Conservation (phyloP, 2,797 vertebrate genomes). For the Tokudaia muenninki region DNA sequence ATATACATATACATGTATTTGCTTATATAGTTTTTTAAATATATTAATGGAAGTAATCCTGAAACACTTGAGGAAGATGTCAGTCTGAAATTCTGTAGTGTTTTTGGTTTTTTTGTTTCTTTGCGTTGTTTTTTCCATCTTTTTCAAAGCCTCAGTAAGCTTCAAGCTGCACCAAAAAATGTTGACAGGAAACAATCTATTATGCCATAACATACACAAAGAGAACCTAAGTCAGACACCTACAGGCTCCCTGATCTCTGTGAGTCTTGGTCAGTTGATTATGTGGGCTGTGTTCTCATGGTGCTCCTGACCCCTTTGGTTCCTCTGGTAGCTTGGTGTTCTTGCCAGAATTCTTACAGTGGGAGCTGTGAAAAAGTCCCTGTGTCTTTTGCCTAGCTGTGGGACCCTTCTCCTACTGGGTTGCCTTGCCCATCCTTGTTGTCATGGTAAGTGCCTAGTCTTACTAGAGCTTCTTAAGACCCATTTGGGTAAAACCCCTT, state of each 20-base stretch:
- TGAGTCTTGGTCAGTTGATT: not conserved
- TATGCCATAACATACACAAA: not conserved
- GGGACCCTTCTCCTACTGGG: not conserved
- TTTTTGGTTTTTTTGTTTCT: not conserved
- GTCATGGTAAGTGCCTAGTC: not conserved
- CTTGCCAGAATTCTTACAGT: not conserved
- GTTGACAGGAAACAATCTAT: not conserved
- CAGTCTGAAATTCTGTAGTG: not conserved
- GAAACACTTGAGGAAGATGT: not conserved
- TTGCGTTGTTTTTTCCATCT: not conserved
- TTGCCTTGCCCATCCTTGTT: not conserved
- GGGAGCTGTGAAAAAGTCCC: not conserved
- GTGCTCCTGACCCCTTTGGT: not conserved
- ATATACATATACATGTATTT: too few relatives aligned
- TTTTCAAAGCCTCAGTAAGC: not conserved
- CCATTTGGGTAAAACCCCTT: not conserved
- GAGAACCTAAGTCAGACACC: not conserved
- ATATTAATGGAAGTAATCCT: not conserved
- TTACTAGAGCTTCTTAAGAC: not conserved
- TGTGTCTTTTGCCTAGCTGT: not conserved
- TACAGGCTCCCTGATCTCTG: not conserved
- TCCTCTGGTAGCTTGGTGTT: not conserved
- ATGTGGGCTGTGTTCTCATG: not conserved
- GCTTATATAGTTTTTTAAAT: not conserved
- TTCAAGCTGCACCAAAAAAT: not conserved